phyloP scores from a whole-genome alignment of 2,888 invertebrate genomes.

The Neocrepidodera transversa region DNA sequence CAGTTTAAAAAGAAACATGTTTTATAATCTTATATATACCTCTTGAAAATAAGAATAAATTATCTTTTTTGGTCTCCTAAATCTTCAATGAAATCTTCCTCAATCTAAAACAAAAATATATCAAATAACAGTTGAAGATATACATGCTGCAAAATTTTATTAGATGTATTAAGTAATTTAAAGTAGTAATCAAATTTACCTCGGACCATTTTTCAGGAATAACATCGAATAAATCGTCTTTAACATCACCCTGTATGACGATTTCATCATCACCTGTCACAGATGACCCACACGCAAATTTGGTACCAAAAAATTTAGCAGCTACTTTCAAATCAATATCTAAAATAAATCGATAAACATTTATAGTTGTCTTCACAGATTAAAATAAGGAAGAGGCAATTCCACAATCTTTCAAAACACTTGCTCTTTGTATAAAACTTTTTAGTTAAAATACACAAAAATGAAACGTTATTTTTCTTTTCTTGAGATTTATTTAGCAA shows the following conservation, averaged over 20 bases:
- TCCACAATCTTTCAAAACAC: too few species aligned
- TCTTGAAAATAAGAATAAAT: slow-evolving; percentile 46
- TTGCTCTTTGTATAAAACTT: too few species aligned
- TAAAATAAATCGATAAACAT: too few species aligned
- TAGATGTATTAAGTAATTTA: background rate
- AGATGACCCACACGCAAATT: slow-evolving; percentile 99
- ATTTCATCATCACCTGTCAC: slow-evolving; percentile 99
- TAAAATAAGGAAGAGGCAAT: too few species aligned
- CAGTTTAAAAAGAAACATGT: too few species aligned
- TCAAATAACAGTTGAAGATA: too few species aligned
- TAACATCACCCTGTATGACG: slow-evolving; percentile 98
- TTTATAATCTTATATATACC: slow-evolving; percentile 21
- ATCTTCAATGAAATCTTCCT: slow-evolving; percentile 92
- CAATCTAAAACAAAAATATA: slow-evolving; percentile 68
- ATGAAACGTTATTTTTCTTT: too few species aligned
- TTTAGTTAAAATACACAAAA: too few species aligned
- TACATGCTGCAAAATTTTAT: background rate
- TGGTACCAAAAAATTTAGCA: slow-evolving; percentile 95
- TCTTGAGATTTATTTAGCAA: too few species aligned
- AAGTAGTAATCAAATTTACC: slow-evolving; percentile 60
- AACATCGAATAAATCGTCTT: slow-evolving; percentile 97
- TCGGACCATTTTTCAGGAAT: slow-evolving; percentile 99
- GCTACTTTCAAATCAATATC: slow-evolving; percentile 98
- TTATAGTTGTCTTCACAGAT: too few species aligned
- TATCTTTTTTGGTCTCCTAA: slow-evolving; percentile 91